phyloP scores from a whole-genome alignment of 1,140 invertebrate species.

The Eupeodes corollae region DNA sequence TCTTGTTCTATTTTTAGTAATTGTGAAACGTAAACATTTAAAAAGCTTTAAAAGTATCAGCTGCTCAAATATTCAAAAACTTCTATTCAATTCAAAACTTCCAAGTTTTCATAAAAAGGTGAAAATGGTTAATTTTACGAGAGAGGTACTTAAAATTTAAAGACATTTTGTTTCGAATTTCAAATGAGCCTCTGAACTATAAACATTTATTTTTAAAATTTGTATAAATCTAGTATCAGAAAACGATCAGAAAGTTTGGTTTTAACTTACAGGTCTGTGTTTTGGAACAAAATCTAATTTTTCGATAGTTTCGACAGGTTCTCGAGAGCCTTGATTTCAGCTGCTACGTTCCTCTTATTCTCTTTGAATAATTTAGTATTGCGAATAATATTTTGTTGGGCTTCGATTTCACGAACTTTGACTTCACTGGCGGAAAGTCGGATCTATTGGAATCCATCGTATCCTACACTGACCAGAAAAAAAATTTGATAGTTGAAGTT shows the following conservation, averaged over 20 bases:
- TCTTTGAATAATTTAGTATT: slow-evolving; percentile 58
- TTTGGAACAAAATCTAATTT: not conserved
- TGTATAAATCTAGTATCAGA: not conserved
- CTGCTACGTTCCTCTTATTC: slow-evolving; percentile 44
- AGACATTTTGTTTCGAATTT: too few relatives aligned
- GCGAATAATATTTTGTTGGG: slow-evolving; percentile 49
- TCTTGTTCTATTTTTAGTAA: too few relatives aligned
- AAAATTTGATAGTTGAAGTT: slow-evolving; percentile 62
- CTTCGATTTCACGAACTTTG: slow-evolving; percentile 50
- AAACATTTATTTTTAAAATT: too few relatives aligned
- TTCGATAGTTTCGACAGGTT: slow-evolving; percentile 21
- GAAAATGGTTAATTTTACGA: too few relatives aligned
- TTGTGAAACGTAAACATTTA: too few relatives aligned
- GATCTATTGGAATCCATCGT: slow-evolving; percentile 57
- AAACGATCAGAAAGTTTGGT: too few relatives aligned
- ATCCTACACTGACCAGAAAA: slow-evolving; percentile 51
- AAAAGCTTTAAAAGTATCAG: too few relatives aligned
- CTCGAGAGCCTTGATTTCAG: slow-evolving; percentile 25
- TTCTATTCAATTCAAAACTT: too few relatives aligned
- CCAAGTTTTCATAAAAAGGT: too few relatives aligned
- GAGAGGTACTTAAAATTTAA: too few relatives aligned
- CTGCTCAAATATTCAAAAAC: too few relatives aligned
- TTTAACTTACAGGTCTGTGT: not conserved
- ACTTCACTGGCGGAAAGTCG: slow-evolving; percentile 55
- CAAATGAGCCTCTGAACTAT: too few relatives aligned